Evolutionary conservation across 2,888 invertebrate genomes (phyloP).

Genomic region (Pristionchus entomophagus): DNA sequence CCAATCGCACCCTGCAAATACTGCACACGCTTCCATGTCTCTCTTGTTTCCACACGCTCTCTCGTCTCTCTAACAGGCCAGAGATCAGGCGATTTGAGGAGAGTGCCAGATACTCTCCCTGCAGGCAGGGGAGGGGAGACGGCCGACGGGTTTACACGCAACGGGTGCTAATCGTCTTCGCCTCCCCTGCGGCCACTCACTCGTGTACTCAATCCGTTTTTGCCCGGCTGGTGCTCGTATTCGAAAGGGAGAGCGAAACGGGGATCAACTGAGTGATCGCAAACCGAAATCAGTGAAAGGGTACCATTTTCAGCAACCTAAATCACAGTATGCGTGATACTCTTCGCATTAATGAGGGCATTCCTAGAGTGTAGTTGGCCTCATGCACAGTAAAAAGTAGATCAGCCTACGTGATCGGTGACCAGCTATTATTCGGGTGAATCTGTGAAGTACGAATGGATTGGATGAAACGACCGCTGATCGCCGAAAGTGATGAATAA

Average conservation of each 20-base stretch:
- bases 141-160: slow-evolving; percentile 3
- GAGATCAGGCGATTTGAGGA: too few relatives aligned
- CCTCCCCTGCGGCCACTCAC: background rate
- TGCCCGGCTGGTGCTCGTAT: background rate
- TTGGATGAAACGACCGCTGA: background rate
- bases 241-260: background rate
- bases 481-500: background rate
- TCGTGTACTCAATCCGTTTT: slow-evolving; percentile 25
- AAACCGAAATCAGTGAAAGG: too few relatives aligned
- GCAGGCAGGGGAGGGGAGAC: background rate
- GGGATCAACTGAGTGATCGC: background rate
- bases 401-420: too few relatives aligned
- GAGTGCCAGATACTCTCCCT: too few relatives aligned
- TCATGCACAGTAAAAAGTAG: too few relatives aligned
- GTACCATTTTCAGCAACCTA: background rate
- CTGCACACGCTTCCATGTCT: background rate
- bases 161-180: background rate
- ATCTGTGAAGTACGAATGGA: background rate
- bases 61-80: too few relatives aligned
- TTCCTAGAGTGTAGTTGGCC: background rate
- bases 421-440: too few relatives aligned
- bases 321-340: too few relatives aligned
- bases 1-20: background rate
- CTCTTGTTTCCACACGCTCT: background rate
- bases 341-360: too few relatives aligned